phyloP scores from a whole-genome alignment of 2,797 vertebrate genomes.

The Synanceia verrucosa region DNA sequence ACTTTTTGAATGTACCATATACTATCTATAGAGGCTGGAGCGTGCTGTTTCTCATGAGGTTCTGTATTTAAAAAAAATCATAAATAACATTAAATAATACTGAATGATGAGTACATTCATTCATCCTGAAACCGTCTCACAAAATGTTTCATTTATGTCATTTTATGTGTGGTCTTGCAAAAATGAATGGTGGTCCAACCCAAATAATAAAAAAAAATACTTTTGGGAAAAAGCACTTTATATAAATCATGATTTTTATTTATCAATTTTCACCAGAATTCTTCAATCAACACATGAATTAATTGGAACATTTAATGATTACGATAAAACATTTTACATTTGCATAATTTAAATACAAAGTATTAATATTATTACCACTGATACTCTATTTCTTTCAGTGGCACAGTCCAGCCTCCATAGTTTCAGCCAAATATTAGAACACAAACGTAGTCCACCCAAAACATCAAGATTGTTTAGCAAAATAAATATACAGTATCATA shows the following conservation, averaged over 20 bases:
- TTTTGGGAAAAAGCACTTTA: neutral
- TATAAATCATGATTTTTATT: constrained; percentile 39
- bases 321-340: constrained; percentile 12
- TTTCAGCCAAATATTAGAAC: neutral
- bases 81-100: neutral
- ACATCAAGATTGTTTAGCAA: constrained; percentile 12
- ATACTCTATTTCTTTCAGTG: constrained; percentile 1
- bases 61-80: neutral
- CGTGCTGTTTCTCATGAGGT: neutral
- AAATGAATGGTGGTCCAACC: neutral
- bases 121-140: neutral
- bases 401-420: constrained; percentile 29
- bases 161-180: neutral
- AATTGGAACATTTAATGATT: constrained; percentile 12
- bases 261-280: constrained; percentile 3
- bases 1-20: neutral
- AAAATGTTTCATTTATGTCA: neutral
- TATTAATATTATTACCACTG: neutral
- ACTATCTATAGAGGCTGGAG: neutral
- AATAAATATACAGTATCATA: constrained; percentile 6
- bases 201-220: neutral
- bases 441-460: neutral
- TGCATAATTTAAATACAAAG: constrained; percentile 3
- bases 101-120: neutral
- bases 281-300: constrained; percentile 22